Conservation (phyloP, 2,888 invertebrate species). For the Drosophila fungiperda region DNA sequence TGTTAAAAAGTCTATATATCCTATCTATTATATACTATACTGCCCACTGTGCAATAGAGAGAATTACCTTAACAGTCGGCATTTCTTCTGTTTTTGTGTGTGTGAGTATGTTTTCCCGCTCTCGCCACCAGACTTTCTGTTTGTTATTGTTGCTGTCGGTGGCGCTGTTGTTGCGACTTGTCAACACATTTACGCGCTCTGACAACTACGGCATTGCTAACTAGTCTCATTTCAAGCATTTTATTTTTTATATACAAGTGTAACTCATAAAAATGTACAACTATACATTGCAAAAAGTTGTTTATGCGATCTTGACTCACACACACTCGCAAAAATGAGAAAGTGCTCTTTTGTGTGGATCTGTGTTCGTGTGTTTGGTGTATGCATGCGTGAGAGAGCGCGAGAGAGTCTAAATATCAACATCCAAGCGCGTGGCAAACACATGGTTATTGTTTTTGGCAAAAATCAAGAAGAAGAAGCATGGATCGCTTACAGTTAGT, state of each 20-base stretch:
- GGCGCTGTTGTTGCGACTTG: slow-evolving; percentile 56
- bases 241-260: slow-evolving; percentile 38
- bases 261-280: slow-evolving; percentile 51
- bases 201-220: slow-evolving; percentile 36
- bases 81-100: slow-evolving; percentile 14
- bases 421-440: slow-evolving; percentile 74
- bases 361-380: background rate
- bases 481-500: slow-evolving; percentile 56
- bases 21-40: background rate
- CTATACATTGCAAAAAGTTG: slow-evolving; percentile 39
- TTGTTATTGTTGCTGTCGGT: slow-evolving; percentile 48
- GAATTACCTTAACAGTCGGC: slow-evolving; percentile 32
- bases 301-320: slow-evolving; percentile 43
- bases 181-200: slow-evolving; percentile 43
- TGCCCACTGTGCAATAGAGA: slow-evolving; percentile 36
- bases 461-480: slow-evolving; percentile 50
- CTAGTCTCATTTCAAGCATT: slow-evolving; percentile 29
- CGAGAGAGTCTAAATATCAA: slow-evolving; percentile 24
- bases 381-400: background rate
- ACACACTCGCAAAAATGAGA: slow-evolving; percentile 9
- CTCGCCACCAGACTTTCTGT: slow-evolving; percentile 34
- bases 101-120: slow-evolving; percentile 16
- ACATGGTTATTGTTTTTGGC: slow-evolving; percentile 80
- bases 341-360: slow-evolving; percentile 24
- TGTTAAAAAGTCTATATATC: background rate